Evolutionary conservation across 1,140 invertebrate genomes (phyloP).

Genomic region (Lamellibrachia luymesi): DNA sequence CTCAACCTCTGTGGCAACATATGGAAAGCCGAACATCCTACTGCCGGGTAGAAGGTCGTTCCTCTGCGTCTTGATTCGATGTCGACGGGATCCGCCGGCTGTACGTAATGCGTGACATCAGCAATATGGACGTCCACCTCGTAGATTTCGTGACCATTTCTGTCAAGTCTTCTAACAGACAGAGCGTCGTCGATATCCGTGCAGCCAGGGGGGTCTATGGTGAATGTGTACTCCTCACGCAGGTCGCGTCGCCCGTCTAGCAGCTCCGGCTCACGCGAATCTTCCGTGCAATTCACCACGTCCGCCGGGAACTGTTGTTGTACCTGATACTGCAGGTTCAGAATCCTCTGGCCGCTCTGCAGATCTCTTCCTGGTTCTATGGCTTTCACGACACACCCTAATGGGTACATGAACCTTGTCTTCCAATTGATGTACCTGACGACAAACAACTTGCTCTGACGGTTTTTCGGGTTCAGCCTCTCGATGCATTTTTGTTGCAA

Average conservation of each 20-base stretch:
- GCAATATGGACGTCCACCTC: conserved; percentile 35
- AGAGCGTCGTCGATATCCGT: conserved; percentile 97
- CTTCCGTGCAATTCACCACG: background rate
- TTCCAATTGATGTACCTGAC: conserved; percentile 38
- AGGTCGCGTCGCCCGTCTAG: background rate
- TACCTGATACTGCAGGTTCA: conserved; percentile 27
- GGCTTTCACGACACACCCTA: conserved; percentile 46
- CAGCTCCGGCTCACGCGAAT: background rate
- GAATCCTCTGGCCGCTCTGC: conserved; percentile 34
- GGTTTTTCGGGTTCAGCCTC: conserved; percentile 33
- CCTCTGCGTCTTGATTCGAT: conserved; percentile 42
- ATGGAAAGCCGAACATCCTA: conserved; percentile 41
- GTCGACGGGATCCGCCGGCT: conserved; percentile 42
- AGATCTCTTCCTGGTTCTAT: conserved; percentile 35
- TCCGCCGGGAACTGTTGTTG: conserved; percentile 15
- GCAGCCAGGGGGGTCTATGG: conserved; percentile 92
- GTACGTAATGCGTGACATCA: conserved; percentile 24
- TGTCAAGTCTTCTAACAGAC: conserved; percentile 60
- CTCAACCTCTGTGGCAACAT: conserved; percentile 54
- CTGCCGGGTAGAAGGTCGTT: conserved; percentile 36
- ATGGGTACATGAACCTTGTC: conserved; percentile 31
- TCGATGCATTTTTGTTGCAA: conserved; percentile 40
- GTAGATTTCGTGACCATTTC: conserved; percentile 31
- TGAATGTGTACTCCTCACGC: conserved; percentile 74
- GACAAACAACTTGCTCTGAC: too few species aligned